Conservation (phyloP, 35 echinoderm and acorn worm species). For the Apostichopus parvimensis region DNA sequence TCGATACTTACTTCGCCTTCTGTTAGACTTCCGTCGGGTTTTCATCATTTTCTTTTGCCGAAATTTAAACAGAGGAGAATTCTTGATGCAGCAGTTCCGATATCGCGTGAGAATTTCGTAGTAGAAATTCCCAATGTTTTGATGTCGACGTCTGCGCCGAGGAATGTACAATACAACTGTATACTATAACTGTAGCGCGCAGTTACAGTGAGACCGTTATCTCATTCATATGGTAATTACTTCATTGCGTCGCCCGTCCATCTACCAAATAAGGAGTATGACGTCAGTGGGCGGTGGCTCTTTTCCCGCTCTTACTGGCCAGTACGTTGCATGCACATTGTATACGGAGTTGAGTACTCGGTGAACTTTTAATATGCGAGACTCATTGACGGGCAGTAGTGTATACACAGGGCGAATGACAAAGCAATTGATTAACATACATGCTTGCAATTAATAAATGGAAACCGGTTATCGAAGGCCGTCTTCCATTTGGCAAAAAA, state of each 20-base stretch:
- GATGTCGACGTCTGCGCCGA: conserved; percentile 26
- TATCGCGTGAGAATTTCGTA: conserved; percentile 51
- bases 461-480: too few relatives aligned
- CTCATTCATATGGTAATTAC: conserved; percentile 50
- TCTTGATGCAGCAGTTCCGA: not conserved
- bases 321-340: not conserved
- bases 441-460: too few relatives aligned
- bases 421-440: too few relatives aligned
- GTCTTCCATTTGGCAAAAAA: too few relatives aligned
- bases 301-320: conserved; percentile 43
- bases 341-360: not conserved
- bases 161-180: not conserved
- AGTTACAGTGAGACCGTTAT: conserved; percentile 12
- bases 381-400: not conserved
- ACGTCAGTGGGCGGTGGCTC: conserved; percentile 33
- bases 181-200: not conserved
- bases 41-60: conserved; percentile 24
- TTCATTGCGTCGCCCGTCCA: conserved; percentile 21
- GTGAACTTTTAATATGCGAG: not conserved
- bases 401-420: too few relatives aligned
- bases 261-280: conserved; percentile 35
- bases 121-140: conserved; percentile 34
- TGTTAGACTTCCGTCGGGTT: conserved; percentile 23
- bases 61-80: not conserved
- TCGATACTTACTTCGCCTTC: conserved; percentile 24